phyloP scores from a whole-genome alignment of 2,113 vertebrate genomes.

The Motacilla alba region DNA sequence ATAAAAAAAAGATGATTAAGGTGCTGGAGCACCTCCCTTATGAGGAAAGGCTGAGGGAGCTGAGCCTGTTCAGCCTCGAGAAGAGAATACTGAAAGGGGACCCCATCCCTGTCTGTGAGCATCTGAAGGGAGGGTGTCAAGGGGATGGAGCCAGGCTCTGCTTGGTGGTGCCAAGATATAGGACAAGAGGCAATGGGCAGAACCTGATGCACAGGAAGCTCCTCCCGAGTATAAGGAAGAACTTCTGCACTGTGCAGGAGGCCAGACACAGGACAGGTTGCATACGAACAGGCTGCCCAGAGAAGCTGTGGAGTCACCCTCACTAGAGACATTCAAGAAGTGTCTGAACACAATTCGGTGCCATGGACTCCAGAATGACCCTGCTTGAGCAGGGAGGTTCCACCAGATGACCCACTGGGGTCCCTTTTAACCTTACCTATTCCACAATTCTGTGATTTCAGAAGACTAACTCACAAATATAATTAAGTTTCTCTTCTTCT shows the following conservation, averaged over 20 bases:
- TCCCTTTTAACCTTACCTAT: neutral
- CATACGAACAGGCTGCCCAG: neutral
- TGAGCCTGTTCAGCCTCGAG: neutral
- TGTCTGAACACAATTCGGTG: neutral
- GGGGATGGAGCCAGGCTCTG: neutral
- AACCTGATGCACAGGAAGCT: neutral
- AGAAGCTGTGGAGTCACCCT: neutral
- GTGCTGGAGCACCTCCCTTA: neutral
- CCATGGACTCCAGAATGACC: neutral
- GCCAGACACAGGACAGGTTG: neutral
- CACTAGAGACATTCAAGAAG: neutral
- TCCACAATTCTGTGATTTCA: neutral
- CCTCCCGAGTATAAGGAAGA: neutral
- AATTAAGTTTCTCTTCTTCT: neutral
- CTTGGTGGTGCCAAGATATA: neutral
- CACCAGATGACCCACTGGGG: neutral
- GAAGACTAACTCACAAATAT: neutral
- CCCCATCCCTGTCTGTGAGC: fast-evolving
- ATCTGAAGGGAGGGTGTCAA: neutral
- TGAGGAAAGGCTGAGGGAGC: neutral
- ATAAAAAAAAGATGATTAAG: neutral
- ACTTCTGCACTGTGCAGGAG: neutral
- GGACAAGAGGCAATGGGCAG: neutral
- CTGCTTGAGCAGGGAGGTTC: neutral
- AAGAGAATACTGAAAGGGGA: neutral